Percentiles rank a stretch among this genome's conserved stretches.
phyloP scores from a whole-genome alignment of 1,140 invertebrate genomes.

The Cotesia typhae region DNA sequence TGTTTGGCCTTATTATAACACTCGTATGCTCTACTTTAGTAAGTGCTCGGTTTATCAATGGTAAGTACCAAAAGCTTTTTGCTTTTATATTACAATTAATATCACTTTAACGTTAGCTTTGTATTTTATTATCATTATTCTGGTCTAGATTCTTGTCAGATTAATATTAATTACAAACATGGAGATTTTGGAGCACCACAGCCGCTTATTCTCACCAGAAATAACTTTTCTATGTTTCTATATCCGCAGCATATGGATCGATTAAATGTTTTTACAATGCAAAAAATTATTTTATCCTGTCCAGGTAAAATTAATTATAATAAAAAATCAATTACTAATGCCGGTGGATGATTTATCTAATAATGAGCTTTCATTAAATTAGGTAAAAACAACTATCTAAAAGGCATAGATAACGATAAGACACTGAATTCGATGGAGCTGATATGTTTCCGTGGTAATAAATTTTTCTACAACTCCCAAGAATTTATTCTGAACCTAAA shows the following conservation, averaged over 20 bases:
- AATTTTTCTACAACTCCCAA: constrained; percentile 39
- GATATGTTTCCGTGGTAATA: constrained; percentile 38
- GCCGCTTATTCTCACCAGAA: constrained; percentile 44
- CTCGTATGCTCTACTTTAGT: too few relatives aligned
- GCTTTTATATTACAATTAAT: neutral
- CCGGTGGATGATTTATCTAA: too few relatives aligned
- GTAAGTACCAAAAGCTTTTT: neutral
- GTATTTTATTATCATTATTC: neutral
- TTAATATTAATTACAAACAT: constrained; percentile 41
- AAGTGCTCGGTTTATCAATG: too few relatives aligned
- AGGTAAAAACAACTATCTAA: constrained; percentile 46
- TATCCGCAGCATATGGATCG: constrained; percentile 38
- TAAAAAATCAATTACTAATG: too few relatives aligned
- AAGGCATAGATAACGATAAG: neutral
- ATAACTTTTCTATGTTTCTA: constrained; percentile 35
- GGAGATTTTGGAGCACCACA: constrained; percentile 50
- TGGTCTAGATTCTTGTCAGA: constrained; percentile 37
- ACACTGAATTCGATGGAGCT: constrained; percentile 29
- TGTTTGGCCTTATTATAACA: neutral
- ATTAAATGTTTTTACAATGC: constrained; percentile 16
- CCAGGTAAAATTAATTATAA: constrained; percentile 44
- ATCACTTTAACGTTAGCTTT: neutral
- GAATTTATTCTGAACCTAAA: constrained; percentile 29
- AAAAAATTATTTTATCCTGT: constrained; percentile 46
- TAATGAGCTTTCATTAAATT: neutral